Base-by-base conservation (phyloP, 2,113 vertebrate genomes). In the Neomonachus schauinslandi region DNA sequence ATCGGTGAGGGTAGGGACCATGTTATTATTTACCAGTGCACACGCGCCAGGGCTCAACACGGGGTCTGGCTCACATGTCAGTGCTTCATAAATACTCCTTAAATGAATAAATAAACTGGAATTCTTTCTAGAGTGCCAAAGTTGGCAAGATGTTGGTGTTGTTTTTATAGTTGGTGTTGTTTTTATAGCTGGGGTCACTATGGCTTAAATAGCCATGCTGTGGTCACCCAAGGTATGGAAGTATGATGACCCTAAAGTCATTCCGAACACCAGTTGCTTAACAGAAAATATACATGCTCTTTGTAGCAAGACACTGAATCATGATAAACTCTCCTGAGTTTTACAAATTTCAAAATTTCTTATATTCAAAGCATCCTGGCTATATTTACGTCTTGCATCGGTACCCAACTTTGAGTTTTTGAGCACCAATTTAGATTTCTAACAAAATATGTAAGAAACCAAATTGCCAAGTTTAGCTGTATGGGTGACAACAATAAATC, bases 391-490 rank as follows among this genome's bases (percentile, higher is more conserved):
- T 33, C 21, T 86, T 51, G 26, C 4, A 18, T 49, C 7, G 21
- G 22, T 39, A 14, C 18, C 42, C 33, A 80, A 74, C 26, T 76
- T 49, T 69, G 28, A 82, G 9, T 59, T 95, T 89, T 92, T 77
- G 42, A 76, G 18, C 39, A 92, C 36, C 9, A 79, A 63, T 74
- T 71, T 67, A 90, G n/a, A 71, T 71, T 94, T 96, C 76, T 87
- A 87, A 90, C 24, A 95, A 89, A 95, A 97, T 14, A 18, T 16
- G 15, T 9, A 80, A 46, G 82, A 89, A 87, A 67, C 19, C 67
- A 65, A 83, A 92, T 63, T n/a, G 63, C 22, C 36, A 85, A 28
- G 51, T 42, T 93, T 76, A 69, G 16, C 22, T 2, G 49, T 89
- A 65, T 33, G 76, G 69, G 22, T 74, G 67, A 65, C 49, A 84